phyloP scores from a whole-genome alignment of 2,113 vertebrate species.

The Cebus imitator region DNA sequence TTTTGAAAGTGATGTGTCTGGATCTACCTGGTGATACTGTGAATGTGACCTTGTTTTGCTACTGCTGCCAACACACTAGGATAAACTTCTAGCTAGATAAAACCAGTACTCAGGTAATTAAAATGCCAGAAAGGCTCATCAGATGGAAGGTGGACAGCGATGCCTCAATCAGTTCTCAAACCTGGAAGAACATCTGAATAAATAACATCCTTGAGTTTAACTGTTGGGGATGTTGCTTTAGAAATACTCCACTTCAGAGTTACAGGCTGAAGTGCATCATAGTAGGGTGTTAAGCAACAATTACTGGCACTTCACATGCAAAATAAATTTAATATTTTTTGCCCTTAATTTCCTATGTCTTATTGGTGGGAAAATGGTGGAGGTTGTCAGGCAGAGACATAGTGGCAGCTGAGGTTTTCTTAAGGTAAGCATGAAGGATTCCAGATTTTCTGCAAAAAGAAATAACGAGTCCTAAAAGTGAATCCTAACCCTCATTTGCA shows the following conservation, averaged over 20 bases:
- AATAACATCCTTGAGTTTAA: neutral
- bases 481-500: neutral
- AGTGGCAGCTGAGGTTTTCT: neutral
- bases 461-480: neutral
- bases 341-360: neutral
- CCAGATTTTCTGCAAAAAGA: neutral
- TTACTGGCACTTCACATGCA: neutral
- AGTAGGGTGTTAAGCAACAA: neutral
- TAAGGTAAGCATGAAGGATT: neutral
- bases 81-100: neutral
- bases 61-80: neutral
- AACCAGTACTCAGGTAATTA: neutral
- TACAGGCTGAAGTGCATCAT: neutral
- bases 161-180: neutral
- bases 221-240: neutral
- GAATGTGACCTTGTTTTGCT: neutral
- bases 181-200: neutral
- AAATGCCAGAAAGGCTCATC: neutral
- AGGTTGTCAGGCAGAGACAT: neutral
- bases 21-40: neutral
- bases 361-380: neutral
- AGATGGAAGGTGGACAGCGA: neutral
- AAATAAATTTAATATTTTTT: neutral
- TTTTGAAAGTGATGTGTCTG: neutral
- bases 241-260: neutral